Evolutionary conservation across 35 echinoderm and acorn worm genomes (phyloP), one percentile per base, ranked within the genome.

Genomic region (Nesometra sesokonis): DNA sequence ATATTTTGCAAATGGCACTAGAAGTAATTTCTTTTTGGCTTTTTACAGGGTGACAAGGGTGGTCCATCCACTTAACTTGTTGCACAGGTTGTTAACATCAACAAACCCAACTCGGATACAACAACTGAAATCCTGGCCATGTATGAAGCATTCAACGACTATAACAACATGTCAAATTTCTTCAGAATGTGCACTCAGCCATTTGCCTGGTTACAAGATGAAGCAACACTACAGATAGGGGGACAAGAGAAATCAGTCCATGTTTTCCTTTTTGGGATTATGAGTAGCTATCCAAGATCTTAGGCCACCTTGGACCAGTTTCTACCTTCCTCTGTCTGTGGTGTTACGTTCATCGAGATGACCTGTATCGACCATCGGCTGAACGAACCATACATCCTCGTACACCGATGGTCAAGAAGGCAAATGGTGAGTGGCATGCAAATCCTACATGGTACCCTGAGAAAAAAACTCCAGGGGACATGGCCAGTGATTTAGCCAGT

Each of bases 251-350:
- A 79, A 78, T 30, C 38, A 30, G 79, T 34, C 31, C 78, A 34
- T 35, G 38, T 47, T 40, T 80, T 88, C 32, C 31, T 88, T 19
- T 78, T 88, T 36, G 86, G 38, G 86, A 88, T 79, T 87, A 87
- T 88, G 78, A 88, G 77, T 80, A 52, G 38, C 77, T 88, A n/a
- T 31, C 76, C 0, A 81, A 88, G 81, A n/a, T n/a, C n/a, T n/a
- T n/a, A 40, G 86, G 78, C 36, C 86, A 88, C 86, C 46, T 88
- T 29, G 86, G 34, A 39, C 35, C 86, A 27, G 11, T 21, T 27
- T 37, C 85, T 29, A 78, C 21, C 77, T 88, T 81, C 81, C 86
- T 35, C 3, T 88, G 86, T 32, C 40, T 88, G 35, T 81, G 78
- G 86, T 81, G 77, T 78, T 81, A 88, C 38, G 0, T 88, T 27